These are phyloP conservation scores for Malurus leucopterus DNA, from an alignment of 2,797 vertebrate species.

Conservation along the genomic window DNA sequence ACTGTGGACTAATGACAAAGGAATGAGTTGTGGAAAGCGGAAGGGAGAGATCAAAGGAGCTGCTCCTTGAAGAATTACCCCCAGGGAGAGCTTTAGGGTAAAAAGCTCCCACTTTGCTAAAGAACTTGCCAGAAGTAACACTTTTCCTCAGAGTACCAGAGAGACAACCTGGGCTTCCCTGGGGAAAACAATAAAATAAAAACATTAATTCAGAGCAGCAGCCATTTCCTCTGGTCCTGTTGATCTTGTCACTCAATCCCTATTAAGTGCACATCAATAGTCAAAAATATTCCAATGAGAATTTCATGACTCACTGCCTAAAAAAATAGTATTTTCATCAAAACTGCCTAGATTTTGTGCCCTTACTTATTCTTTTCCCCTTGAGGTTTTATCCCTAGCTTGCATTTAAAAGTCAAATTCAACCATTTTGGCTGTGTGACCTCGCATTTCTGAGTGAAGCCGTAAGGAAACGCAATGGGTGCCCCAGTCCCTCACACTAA, in stretches of 20 bases:
- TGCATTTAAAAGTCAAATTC: neutral
- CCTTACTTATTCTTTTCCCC: neutral
- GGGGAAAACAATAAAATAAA: neutral
- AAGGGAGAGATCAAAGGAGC: neutral
- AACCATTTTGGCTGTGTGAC: neutral
- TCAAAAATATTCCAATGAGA: neutral
- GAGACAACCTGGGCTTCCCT: neutral
- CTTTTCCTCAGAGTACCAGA: neutral
- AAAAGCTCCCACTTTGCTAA: neutral
- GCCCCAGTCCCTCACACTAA: neutral
- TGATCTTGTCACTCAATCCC: neutral
- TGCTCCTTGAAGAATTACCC: neutral
- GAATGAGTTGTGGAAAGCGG: neutral
- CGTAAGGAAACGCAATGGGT: neutral
- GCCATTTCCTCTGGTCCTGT: neutral
- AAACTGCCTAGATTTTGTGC: neutral
- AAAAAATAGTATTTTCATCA: neutral
- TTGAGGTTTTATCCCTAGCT: neutral
- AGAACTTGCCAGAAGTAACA: neutral
- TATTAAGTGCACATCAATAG: neutral
- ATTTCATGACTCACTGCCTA: neutral
- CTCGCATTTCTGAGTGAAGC: neutral
- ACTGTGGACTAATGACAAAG: neutral
- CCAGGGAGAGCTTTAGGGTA: neutral
- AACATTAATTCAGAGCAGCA: neutral